A percentile compares a stretch with the other conserved stretches of the same genome.
Evolutionary conservation across 2,888 invertebrate species (phyloP).

Genomic region (Tetranychus piercei): DNA sequence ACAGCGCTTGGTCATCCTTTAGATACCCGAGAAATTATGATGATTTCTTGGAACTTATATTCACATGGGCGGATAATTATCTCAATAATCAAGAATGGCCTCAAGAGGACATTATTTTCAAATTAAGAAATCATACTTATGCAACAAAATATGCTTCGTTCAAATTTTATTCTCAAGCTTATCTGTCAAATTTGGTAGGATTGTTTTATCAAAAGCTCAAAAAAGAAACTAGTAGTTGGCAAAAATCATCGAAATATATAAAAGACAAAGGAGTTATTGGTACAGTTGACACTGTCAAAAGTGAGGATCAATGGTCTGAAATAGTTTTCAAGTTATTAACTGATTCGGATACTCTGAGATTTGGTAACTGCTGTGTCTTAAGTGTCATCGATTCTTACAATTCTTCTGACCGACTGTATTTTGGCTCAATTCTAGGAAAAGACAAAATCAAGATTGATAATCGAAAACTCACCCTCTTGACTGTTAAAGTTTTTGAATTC

Average conservation of each 20-base stretch:
- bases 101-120: not conserved
- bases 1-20: not conserved
- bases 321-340: not conserved
- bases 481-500: not conserved
- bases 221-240: not conserved
- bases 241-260: not conserved
- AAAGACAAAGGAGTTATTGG: not conserved
- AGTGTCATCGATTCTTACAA: not conserved
- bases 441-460: not conserved
- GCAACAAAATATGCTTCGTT: not conserved
- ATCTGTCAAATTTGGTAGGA: not conserved
- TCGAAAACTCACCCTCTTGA: not conserved
- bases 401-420: not conserved
- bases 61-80: not conserved
- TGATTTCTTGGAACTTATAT: not conserved
- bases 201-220: not conserved
- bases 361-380: not conserved
- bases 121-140: not conserved
- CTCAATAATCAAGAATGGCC: not conserved
- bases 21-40: not conserved
- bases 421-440: not conserved
- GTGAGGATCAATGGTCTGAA: not conserved
- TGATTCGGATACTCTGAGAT: not conserved
- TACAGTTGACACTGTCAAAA: not conserved
- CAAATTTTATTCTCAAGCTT: not conserved